Conservation (phyloP, 2,888 invertebrate species). For the Troides helena region DNA sequence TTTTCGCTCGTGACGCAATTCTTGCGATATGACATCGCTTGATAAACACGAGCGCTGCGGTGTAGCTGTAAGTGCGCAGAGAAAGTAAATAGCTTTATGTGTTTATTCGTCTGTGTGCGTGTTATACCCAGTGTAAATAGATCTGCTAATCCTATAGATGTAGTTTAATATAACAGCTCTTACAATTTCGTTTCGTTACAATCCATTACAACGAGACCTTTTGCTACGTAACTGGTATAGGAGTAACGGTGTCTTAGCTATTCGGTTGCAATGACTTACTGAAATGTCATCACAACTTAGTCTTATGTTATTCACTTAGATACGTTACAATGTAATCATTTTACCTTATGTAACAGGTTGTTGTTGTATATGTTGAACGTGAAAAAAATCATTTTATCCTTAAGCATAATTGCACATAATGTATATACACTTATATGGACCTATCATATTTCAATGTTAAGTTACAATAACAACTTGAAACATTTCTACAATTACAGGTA, state of each 20-base stretch:
- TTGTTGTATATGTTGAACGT: too few relatives aligned
- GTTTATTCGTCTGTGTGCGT: background rate
- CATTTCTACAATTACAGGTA: too few relatives aligned
- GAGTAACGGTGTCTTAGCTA: background rate
- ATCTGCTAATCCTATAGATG: conserved; percentile 1
- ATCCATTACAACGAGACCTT: conserved; percentile 13
- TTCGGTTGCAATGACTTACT: conserved; percentile 6
- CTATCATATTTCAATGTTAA: too few relatives aligned
- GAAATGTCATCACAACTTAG: conserved; percentile 9
- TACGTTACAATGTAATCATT: background rate
- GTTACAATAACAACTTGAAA: too few relatives aligned
- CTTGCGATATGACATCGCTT: conserved; percentile 25
- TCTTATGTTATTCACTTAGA: conserved; percentile 14
- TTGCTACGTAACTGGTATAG: background rate
- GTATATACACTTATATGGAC: too few relatives aligned
- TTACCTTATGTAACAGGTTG: too few relatives aligned
- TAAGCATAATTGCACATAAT: too few relatives aligned
- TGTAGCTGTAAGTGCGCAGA: conserved; percentile 13
- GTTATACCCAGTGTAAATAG: conserved; percentile 14
- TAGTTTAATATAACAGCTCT: conserved; percentile 3
- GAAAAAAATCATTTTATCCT: too few relatives aligned
- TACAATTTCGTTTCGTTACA: background rate
- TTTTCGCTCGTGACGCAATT: conserved; percentile 25
- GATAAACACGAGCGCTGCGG: conserved; percentile 18
- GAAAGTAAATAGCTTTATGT: conserved; percentile 27